A percentile compares a stretch with the other conserved stretches of the same genome.
Evolutionary conservation across 2,888 invertebrate genomes (phyloP).

Genomic region (Noctua janthina): DNA sequence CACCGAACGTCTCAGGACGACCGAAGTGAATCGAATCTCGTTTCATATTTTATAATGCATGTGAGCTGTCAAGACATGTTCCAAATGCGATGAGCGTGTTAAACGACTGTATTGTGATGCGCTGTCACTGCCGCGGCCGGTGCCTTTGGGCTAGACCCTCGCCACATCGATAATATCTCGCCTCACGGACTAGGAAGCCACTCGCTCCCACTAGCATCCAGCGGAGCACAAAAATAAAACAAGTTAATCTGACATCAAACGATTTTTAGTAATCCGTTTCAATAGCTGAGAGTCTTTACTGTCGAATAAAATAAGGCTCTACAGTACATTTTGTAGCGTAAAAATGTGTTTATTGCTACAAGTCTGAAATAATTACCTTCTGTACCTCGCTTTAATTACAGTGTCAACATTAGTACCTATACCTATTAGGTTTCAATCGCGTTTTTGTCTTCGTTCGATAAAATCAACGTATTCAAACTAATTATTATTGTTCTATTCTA

Average conservation of each 20-base stretch:
- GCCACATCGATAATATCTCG: slow-evolving; percentile 81
- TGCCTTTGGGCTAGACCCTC: slow-evolving; percentile 79
- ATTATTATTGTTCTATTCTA: slow-evolving; percentile 29
- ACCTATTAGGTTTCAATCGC: not conserved
- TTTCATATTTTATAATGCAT: slow-evolving; percentile 71
- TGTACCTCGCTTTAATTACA: slow-evolving; percentile 11
- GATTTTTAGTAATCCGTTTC: slow-evolving; percentile 71
- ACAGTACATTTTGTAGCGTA: not conserved
- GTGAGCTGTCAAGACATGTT: slow-evolving; percentile 85
- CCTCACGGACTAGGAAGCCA: slow-evolving; percentile 80
- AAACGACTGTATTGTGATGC: slow-evolving; percentile 88
- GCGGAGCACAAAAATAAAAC: slow-evolving; percentile 71
- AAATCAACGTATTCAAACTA: slow-evolving; percentile 44
- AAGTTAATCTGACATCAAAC: slow-evolving; percentile 78
- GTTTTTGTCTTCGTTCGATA: slow-evolving; percentile 11
- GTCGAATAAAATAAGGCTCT: not conserved
- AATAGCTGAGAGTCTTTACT: slow-evolving; percentile 46
- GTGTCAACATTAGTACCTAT: not conserved
- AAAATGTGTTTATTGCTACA: not conserved
- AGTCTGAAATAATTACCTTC: not conserved
- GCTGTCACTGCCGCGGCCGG: slow-evolving; percentile 84
- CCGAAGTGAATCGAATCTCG: slow-evolving; percentile 73
- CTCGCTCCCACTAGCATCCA: slow-evolving; percentile 71
- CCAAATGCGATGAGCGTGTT: slow-evolving; percentile 88
- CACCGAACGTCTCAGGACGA: slow-evolving; percentile 59